phyloP scores from a whole-genome alignment of 2,113 vertebrate species.

The Pteronura brasiliensis region DNA sequence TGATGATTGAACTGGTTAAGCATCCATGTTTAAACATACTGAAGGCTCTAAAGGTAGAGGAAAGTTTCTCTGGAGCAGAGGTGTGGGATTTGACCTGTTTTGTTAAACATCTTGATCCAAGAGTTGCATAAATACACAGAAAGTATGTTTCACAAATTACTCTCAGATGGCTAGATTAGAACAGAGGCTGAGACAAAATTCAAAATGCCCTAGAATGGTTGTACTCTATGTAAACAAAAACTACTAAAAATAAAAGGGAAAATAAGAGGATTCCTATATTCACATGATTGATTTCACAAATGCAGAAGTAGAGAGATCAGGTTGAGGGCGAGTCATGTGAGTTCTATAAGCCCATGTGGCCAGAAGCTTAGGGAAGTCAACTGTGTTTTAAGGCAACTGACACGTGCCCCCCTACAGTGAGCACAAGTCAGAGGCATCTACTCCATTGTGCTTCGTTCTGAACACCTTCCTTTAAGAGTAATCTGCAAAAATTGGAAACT shows the following conservation, averaged over 20 bases:
- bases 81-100: neutral
- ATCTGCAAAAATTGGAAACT: neutral
- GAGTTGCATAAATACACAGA: neutral
- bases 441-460: too few species aligned
- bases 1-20: neutral
- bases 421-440: neutral
- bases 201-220: neutral
- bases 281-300: neutral
- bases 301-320: too few species aligned
- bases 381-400: neutral
- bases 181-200: neutral
- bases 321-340: neutral
- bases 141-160: neutral
- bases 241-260: neutral
- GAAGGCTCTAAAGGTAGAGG: neutral
- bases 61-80: neutral
- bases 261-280: neutral
- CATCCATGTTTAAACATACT: neutral
- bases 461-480: neutral
- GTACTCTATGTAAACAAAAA: neutral
- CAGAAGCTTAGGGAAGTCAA: too few species aligned
- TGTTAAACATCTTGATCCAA: neutral
- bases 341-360: fast-evolving
- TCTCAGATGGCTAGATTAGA: neutral
- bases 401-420: neutral